Evolutionary conservation across 2,797 vertebrate species (phyloP), one percentile per base, ranked within the genome.

Genomic region (Serranus cabrilla): DNA sequence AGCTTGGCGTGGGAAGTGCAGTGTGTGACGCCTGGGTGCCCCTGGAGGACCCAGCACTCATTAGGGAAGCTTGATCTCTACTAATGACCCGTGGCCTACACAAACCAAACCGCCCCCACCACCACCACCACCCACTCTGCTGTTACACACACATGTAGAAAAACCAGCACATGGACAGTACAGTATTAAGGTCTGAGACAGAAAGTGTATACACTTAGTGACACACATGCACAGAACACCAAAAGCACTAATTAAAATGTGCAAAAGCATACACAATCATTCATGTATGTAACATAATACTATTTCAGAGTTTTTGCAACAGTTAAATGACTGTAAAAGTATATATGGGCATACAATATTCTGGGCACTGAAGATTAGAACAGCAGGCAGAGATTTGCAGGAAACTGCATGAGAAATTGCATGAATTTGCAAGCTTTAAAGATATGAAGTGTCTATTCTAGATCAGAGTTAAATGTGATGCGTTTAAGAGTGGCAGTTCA

Each of bases 31-130:
- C 90, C 89, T 85, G 91, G 76, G 64, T 78, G 86, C 89, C 89
- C 81, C 93, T 85, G 76, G 89, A 92, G 94, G 80, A 94, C 92
- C 91, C 45, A 89, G 85, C 81, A 87, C 86, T 91, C 94, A 93
- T 94, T 94, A 93, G 88, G 91, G 80, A 88, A 92, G 91, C 92
- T 89, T 85, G 89, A 94, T 93, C 88, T 92, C 85, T 86, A 78
- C 87, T 93, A 93, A 91, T 87, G 88, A 95, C 91, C 93, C 92
- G 57, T 91, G 89, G 86, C 84, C 86, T 85, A 89, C 84, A 90
- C 87, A 90, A 92, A 91, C 91, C 80, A 68, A 82, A 71, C 76
- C 84, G 69, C 67, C 73, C 34, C 45, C 46, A 27, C 74, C 65
- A 25, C 40, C 45, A 74, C 27, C 88, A 78, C 86, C 88, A 89